Evolutionary conservation across 2,888 invertebrate genomes (phyloP), one percentile per base, ranked within the genome.

Genomic region (Chymomyza caudatula): DNA sequence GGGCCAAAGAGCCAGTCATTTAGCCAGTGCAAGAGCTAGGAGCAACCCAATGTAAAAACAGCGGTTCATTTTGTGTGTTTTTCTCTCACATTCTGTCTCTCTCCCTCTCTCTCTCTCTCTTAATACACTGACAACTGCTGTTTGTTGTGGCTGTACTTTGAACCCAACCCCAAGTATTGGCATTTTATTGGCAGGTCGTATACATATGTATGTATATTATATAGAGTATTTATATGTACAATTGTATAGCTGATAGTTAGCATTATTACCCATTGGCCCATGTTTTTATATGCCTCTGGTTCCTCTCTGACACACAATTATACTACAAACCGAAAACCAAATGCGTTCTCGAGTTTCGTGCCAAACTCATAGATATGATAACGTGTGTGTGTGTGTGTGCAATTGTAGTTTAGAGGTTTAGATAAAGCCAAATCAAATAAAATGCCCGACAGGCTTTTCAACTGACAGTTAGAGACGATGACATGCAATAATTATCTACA

Each of bases 401-500:
- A 37, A 37, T 37, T 37, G 29, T 3, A 37, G 29, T 37, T 37
- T 37, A 37, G 29, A 37, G 19, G 47, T 47, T 15, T 19, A 47
- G 47, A 17, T 15, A 15, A 47, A 47, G 19, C n/a, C 47, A 47
- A 47, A 47, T 47, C 47, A 15, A 47, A 47, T 19, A 19, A 47
- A 47, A 47, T 47, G 15, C 47, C 15, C 15, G 19, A 47, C 47
- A 47, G 15, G 19, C 15, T 17, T 19, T 17, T 17, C 15, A 15
- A 47, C 15, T 17, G 15, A 47, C 15, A 47, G 2, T 17, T 15
- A 15, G 47, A 15, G 47, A 47, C 47, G 47, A 15, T 47, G 47
- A 47, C 47, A 47, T 47, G 47, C 47, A 47, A 47, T 47, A 47
- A 47, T 47, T 47, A 47, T 47, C 47, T 17, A 19, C n/a, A 47